Evolutionary conservation across 2,888 invertebrate species (phyloP), one percentile per base, ranked within the genome.

Genomic region (Hydropsyche betteni): DNA sequence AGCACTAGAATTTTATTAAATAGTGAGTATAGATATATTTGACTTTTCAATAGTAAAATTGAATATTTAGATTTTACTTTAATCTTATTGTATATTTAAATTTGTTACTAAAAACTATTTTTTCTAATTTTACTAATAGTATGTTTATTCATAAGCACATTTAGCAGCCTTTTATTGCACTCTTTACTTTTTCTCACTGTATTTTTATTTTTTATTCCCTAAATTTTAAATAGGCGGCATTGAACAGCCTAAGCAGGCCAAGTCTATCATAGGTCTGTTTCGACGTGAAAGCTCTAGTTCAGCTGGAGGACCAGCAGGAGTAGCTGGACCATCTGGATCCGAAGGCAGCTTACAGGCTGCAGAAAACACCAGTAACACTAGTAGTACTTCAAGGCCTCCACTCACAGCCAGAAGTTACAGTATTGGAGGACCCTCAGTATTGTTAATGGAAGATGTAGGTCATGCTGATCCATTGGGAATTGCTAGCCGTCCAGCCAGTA

Each of bases 241-340:
- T 85, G 94, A 94, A 86, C 93, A 94, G 88, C 93, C 94, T 85
- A 92, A 94, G 87, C 90, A 90, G 86, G 90, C 92, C 81, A 93
- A 93, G 86, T 94, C 95, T 85, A 94, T 95, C 86, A 94, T 95
- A 89, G 95, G 95, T 86, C 89, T 95, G 80, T 95, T 95, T 87
- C 90, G 94, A 82, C 90, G 94, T 82, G 95, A 95, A 84, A 94
- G 94, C 84, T 89, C 91, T 80, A 90, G 92, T 81, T 94, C 94
- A 0, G 90, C 91, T 74, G 89, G 88, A 0, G 87, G 84, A 51
- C 81, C 82, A 16, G 83, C 84, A 36, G 84, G 80, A 64, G 80
- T 82, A 71, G 85, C 87, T 73, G 87, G 87, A 70, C 84, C 87
- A 24, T 90, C 90, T 70, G 91, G 90, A 80, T 89, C 90, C 12